Evolutionary conservation across 2,888 invertebrate genomes (phyloP), one percentile per base, ranked within the genome.

Genomic region (Labia minor): DNA sequence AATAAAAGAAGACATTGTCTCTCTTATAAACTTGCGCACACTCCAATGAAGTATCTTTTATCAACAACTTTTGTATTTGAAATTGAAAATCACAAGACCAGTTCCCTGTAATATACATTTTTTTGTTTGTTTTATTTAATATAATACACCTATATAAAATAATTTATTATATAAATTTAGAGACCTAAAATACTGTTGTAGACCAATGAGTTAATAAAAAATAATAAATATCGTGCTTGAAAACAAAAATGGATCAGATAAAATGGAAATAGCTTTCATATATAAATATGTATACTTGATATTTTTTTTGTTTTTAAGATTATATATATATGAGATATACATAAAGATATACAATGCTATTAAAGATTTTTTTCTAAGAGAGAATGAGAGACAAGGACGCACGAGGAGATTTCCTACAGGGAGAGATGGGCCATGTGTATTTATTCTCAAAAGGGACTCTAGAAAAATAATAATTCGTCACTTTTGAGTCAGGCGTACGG

Each of bases 1-100:
- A 49, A 49, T 49, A 49, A 49, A n/a, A 49, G 49, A 49, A 49
- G 49, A 49, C 49, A 49, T 49, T 49, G 49, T 49, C 49, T 49
- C n/a, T n/a, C 49, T 49, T 49, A 49, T 10, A 49, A 49, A 49
- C 49, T 49, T n/a, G n/a, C n/a, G n/a, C n/a, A 14, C 49, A 49
- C 49, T 49, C 49, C 2, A 3, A 49, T 14, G 49, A n/a, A 49
- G 49, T 49, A 14, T 16, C 49, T n/a, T n/a, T 14, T 14, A 49
- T 49, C 16, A 49, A 49, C 49, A 49, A 49, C 49, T 49, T n/a
- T n/a, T n/a, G n/a, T n/a, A n/a, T n/a, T n/a, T n/a, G n/a, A n/a
- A n/a, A n/a, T n/a, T 49, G 49, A 8, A 49, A 49, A 49, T 49
- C 49, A 49, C 49, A 49, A 49, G 49, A 49, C 49, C 49, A 8